These are phyloP conservation scores for Tubulanus polymorphus DNA, from an alignment of 2,888 invertebrate genomes.

Conservation along the genomic window DNA sequence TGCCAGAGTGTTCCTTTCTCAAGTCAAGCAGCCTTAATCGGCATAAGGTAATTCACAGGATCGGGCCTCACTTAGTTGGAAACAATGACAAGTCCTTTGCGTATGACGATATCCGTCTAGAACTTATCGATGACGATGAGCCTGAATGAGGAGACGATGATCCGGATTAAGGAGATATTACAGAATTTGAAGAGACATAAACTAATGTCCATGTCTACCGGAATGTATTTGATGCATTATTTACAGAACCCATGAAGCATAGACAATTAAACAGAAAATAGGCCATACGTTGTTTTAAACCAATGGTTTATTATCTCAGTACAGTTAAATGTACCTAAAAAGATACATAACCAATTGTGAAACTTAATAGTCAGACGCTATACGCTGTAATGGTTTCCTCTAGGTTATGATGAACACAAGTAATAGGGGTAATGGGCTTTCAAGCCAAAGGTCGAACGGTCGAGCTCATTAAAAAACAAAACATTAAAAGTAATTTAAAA, in stretches of 20 bases:
- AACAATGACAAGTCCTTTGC: neutral
- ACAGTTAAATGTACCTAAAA: no score
- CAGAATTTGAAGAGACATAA: neutral
- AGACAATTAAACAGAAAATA: no score
- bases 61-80: neutral
- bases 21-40: neutral
- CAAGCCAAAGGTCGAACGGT: no score
- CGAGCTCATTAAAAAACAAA: no score
- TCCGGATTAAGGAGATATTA: neutral
- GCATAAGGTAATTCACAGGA: neutral
- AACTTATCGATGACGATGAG: neutral
- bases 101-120: neutral
- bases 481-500: no score
- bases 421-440: no score
- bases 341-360: no score
- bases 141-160: neutral
- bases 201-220: neutral
- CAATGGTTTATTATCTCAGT: no score
- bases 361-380: no score
- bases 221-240: neutral
- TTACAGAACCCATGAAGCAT: neutral
- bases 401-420: no score
- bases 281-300: no score
- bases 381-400: no score
- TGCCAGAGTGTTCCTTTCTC: conserved; percentile 8